Percentiles rank a stretch among this genome's conserved stretches.
phyloP scores from a whole-genome alignment of 2,113 vertebrate species.

The Capreolus pygargus region DNA sequence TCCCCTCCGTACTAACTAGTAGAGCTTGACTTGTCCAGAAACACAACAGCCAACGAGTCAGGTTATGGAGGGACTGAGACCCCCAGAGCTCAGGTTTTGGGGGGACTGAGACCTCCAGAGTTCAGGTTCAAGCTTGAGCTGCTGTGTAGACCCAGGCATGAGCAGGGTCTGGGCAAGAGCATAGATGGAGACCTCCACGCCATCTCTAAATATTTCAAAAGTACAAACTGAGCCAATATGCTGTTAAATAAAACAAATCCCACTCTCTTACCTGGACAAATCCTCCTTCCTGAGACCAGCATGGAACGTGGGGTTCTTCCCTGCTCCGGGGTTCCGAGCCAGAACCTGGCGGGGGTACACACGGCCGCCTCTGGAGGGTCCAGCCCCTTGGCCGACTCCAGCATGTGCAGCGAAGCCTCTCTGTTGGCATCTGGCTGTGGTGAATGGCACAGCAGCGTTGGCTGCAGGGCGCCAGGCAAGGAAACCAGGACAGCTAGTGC shows the following conservation, averaged over 20 bases:
- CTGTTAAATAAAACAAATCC: neutral
- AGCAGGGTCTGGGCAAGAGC: neutral
- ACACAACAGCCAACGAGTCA: neutral
- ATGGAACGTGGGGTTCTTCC: neutral
- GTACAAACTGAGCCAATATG: neutral
- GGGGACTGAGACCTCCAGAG: neutral
- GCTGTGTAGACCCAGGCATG: neutral
- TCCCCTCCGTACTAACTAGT: neutral
- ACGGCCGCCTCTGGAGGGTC: too few species aligned
- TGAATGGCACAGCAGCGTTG: too few species aligned
- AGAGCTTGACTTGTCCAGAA: neutral
- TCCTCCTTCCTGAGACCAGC: neutral
- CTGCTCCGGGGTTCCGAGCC: neutral
- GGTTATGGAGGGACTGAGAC: neutral
- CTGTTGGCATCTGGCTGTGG: neutral
- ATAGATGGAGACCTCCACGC: accelerated
- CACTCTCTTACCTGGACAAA: neutral
- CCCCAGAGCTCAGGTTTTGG: too few species aligned
- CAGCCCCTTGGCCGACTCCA: neutral
- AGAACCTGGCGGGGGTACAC: too few species aligned
- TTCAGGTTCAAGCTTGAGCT: too few species aligned
- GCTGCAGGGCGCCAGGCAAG: neutral
- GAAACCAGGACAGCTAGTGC: neutral
- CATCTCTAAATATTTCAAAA: neutral
- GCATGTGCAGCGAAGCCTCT: neutral